Evolutionary conservation across 2,797 vertebrate genomes (phyloP), one percentile per base, ranked within the genome.

Genomic region (Silurus aristotelis): DNA sequence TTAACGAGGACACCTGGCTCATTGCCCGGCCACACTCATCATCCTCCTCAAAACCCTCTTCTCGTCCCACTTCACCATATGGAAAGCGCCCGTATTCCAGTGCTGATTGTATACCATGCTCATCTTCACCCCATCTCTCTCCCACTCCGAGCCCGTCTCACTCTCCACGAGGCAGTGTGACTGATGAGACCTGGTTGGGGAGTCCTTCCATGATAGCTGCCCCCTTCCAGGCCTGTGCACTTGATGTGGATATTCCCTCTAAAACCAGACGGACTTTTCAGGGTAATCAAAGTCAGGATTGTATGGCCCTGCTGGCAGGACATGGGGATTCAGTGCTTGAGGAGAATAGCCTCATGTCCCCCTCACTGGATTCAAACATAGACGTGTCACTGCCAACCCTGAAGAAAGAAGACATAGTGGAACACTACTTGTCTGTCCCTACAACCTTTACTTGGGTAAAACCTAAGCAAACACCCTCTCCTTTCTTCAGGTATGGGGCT

Each of bases 1-100:
- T 99, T 91, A 97, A 97, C 0, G 98, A 99, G 90, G 98, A 99
- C 91, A 98, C 93, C 61, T 99, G 97, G 97, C 93, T 97, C 83
- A 96, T 93, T 90, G 95, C 95, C 22, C 93, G 96, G 14, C 81
- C 81, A 0, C 86, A 81, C 10, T 87, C 89, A 31, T 95, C 97
- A 48, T 96, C 97, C 8, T 92, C 96, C 12, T 98, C 97, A 80
- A 96, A 96, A 90, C 96, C 97, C 0, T 96, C 97, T 3, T 98
- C 97, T 25, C 96, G 98, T 88, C 97, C 98, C 3, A 96, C 96
- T 2, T 99, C 98, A 0, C 98, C 98, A 0, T 98, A 97, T 79
- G 98, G 98, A 56, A 99, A 98, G 88, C 94, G 98, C 46, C 95
- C 97, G 22, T 96, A 98, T 94, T 97, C 96, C 83, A 95, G 97